Evolutionary conservation across 2,113 vertebrate species (phyloP).

Genomic region (Anguilla rostrata): DNA sequence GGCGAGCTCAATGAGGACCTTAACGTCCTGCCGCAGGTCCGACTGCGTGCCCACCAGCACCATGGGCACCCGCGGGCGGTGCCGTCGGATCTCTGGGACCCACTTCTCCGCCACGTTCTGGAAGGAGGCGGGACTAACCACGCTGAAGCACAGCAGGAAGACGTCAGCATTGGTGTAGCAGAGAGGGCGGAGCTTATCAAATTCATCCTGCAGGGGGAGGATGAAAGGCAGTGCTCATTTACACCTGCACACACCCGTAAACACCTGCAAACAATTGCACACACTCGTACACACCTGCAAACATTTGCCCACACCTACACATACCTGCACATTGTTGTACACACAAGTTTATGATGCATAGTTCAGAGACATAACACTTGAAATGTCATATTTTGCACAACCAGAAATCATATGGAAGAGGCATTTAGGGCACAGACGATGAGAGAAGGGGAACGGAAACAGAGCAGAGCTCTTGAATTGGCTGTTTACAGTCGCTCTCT

Average conservation of each 20-base stretch:
- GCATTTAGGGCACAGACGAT: background rate
- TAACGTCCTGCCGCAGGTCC: conserved; percentile 90
- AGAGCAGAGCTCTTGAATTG: background rate
- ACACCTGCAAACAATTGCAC: background rate
- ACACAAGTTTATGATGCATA: no score
- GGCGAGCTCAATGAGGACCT: conserved; percentile 90
- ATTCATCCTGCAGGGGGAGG: conserved; percentile 83
- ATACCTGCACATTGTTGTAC: no score
- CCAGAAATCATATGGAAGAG: background rate
- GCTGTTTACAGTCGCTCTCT: background rate
- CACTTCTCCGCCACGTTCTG: conserved; percentile 92
- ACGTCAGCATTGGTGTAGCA: conserved; percentile 92
- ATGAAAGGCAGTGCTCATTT: background rate
- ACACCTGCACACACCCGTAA: background rate
- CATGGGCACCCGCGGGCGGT: conserved; percentile 82
- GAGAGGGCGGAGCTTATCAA: conserved; percentile 90
- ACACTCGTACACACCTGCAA: background rate
- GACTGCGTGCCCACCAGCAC: conserved; percentile 91
- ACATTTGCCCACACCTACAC: background rate
- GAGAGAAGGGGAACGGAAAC: background rate
- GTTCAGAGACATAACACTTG: background rate
- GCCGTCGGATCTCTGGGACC: conserved; percentile 87
- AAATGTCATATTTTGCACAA: background rate
- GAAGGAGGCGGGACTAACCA: conserved; percentile 90
- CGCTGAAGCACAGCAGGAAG: conserved; percentile 94